Evolutionary conservation across 1,140 invertebrate species (phyloP), one percentile per base, ranked within the genome.

Genomic region (Aphelinus atriplicis): DNA sequence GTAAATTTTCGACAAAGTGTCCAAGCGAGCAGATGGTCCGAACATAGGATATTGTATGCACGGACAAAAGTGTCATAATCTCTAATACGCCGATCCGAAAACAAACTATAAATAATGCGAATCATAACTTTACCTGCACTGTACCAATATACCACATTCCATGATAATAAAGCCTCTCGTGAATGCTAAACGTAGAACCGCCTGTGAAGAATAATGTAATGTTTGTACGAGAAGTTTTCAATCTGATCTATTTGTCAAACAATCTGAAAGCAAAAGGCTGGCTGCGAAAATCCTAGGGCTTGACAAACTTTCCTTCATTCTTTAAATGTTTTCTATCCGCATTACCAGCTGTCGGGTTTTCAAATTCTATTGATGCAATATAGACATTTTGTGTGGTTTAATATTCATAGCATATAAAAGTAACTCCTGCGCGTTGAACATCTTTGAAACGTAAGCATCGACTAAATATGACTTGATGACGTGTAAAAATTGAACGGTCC

Each of bases 201-300:
- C 68, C 69, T 71, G 26, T 71, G n/a, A 63, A 62, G 67, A 3
- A 50, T 56, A n/a, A 9, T 47, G 55, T 1, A 68, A 61, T 42
- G 7, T 5, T 67, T 76, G 69, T 76, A 72, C 63, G 65, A 71
- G 75, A 76, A 56, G 75, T 76, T 76, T 76, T 26, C 58, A 76
- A 76, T 64, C 45, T 58, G 51, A 6, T 42, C 5, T 60, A 26
- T 5, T 73, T 58, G 43, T 6, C 65, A 7, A 6, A 66, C 5
- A n/a, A 55, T 7, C n/a, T 55, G 4, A 26, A 46, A 1, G 45
- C 9, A 4, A 60, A 45, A 43, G 58, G 45, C 58, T 60, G 42
- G 45, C 42, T 60, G 26, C 4, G 26, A 26, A 26, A 60, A 60
- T 58, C 57, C 43, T 58, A 42, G 4, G 7, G 56, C n/a, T 58